Base-by-base conservation (phyloP, 2,797 vertebrate species). In the Anabacerthia variegaticeps region DNA sequence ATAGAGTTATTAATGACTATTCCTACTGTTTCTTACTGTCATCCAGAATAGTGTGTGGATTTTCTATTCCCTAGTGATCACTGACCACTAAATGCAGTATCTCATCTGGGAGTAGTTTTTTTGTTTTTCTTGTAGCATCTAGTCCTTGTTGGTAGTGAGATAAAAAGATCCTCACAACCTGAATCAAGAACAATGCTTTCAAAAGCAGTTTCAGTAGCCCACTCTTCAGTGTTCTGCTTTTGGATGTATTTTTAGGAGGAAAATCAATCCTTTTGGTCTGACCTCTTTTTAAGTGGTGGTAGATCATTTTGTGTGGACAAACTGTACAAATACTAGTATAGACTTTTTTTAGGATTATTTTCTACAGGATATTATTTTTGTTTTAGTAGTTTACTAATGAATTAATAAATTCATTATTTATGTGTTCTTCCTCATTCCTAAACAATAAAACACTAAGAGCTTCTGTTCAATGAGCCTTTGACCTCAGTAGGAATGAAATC, bases 1-100 rank as follows among this genome's bases (percentile, higher is more conserved):
- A 56, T 90, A 54, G 69, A 86, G 54, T 93, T 95, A 92, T 75
- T 88, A 84, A 67, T 74, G 94, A 75, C 88, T 93, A 46, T 92
- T 90, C 77, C 41, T 69, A 41, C 67, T 67, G 48, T 68, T 93
- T 58, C 39, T 69, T 91, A 24, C 22, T 19, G 66, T 89, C 22
- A 46, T 65, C 27, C 36, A 67, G 62, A 88, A 51, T 36, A 69
- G 26, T 4, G 13, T 55, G 63, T 66, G 26, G 66, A 75, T 83
- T 95, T 95, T 83, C 48, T 75, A 0, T 77, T 58, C n/a, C 1
- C 19, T 81, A n/a, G 34, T 71, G 59, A 49, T 76, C 21, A 21
- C 39, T 66, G 68, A 76, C 66, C 26, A 46, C 59, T 63, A 59
- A 75, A 63, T 61, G 20, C n/a, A 51, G 0, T 43, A 36, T 63